Base-by-base conservation (phyloP, 2,888 invertebrate genomes). In the Eupithecia centaureata region DNA sequence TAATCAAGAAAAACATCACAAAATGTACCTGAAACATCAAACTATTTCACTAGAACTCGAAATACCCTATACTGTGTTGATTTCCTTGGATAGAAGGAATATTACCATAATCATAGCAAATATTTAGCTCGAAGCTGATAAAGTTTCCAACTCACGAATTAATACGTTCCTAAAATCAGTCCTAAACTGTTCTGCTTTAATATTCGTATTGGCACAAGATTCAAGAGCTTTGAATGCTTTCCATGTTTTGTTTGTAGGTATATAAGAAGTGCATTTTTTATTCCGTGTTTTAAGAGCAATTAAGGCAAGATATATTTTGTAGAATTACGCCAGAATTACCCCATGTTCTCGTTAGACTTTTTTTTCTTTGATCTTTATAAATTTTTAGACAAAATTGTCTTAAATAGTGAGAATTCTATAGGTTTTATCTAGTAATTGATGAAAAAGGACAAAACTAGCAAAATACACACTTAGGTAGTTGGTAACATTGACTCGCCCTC, bases 1-100 rank as follows among this genome's bases (percentile, higher is more conserved):
- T 79, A 81, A 91, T 77, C 76, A 87, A 78, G 79, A 83, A 84
- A 68, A 91, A 81, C 83, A 82, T 82, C 73, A 86, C 89, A 90
- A 90, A 86, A 80, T 89, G 85, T 79, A 79, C 82, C 87, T 90
- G 86, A 76, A 88, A 89, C 67, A 79, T 78, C 47, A 77, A 13
- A 81, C 71, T 76, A 64, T 73, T 76, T 67, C 32, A 57, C 57
- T 57, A 5, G 3, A 56, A 57, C 32, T 57, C 1, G 10, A 57
- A 28, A 57, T 57, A 57, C 32, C 32, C 12, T 32, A 13, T n/a
- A 30, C 8, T 30, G 8, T 57, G 30, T 18, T 12, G 32, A 57
- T 57, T 57, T 57, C 22, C 18, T 57, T 32, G 32, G 30, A 57
- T 18, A 52, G 57, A 33, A 32, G 28, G 30, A 30, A 28, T 28